Conservation (phyloP, 2,888 invertebrate genomes). For the Lasioglossum pauxillum region DNA sequence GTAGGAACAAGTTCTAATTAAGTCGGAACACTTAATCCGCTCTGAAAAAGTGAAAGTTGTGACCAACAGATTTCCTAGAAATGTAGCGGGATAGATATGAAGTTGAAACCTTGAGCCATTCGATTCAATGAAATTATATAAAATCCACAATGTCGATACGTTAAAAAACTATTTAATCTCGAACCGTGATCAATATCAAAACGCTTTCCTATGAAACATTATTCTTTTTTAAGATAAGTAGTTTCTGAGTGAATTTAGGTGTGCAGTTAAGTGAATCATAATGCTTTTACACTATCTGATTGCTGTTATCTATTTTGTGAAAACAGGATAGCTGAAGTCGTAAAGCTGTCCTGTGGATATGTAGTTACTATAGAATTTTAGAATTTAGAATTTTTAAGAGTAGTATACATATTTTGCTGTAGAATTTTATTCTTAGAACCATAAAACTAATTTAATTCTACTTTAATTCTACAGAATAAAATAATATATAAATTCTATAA, state of each 20-base stretch:
- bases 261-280: background rate
- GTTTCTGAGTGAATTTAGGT: background rate
- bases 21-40: background rate
- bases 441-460: background rate
- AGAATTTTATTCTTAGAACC: background rate
- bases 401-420: background rate
- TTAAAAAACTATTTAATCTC: background rate
- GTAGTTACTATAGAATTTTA: background rate
- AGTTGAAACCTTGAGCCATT: background rate
- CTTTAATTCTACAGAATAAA: background rate
- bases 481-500: background rate
- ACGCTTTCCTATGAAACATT: background rate
- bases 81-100: background rate
- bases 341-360: background rate
- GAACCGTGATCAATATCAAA: background rate
- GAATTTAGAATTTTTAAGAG: too few relatives aligned
- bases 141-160: background rate
- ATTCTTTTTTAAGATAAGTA: background rate
- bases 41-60: background rate
- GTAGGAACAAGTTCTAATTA: background rate
- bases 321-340: background rate
- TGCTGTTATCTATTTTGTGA: background rate
- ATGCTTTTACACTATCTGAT: background rate
- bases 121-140: background rate
- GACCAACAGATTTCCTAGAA: background rate